Percentiles rank a stretch among this genome's conserved stretches.
Conservation (phyloP, 2,888 invertebrate genomes). For the Spicauda simplicius region DNA sequence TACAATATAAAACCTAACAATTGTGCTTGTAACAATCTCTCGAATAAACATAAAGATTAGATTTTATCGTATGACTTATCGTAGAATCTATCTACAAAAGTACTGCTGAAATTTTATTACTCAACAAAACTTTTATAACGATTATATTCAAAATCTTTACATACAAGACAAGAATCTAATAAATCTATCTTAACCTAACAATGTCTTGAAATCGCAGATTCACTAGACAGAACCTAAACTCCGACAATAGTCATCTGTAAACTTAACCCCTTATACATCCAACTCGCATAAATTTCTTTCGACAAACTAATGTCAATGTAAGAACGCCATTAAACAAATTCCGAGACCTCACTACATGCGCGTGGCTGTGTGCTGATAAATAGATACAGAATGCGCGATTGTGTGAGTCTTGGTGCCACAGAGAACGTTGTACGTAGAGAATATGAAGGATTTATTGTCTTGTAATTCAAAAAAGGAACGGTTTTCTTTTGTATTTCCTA, state of each 20-base stretch:
- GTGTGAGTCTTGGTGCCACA: slow-evolving; percentile 46
- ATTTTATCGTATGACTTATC: too few relatives aligned
- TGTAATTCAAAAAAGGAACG: too few relatives aligned
- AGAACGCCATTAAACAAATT: slow-evolving; percentile 84
- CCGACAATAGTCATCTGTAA: slow-evolving; percentile 62
- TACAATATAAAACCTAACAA: too few relatives aligned
- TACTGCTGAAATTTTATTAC: neutral
- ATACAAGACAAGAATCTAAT: slow-evolving; percentile 8
- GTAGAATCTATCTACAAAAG: too few relatives aligned
- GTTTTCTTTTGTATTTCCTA: too few relatives aligned
- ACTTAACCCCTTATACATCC: slow-evolving; percentile 79
- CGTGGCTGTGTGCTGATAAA: slow-evolving; percentile 46
- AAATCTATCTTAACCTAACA: slow-evolving; percentile 24
- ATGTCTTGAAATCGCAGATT: slow-evolving; percentile 25
- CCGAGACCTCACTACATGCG: slow-evolving; percentile 62
- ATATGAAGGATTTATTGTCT: neutral
- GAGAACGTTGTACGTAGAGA: slow-evolving; percentile 40
- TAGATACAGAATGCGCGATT: slow-evolving; percentile 50
- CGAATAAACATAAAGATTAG: too few relatives aligned
- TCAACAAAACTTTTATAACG: neutral
- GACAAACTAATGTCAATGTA: slow-evolving; percentile 85
- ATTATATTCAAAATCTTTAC: neutral
- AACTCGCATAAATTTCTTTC: slow-evolving; percentile 83
- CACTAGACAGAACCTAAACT: slow-evolving; percentile 42
- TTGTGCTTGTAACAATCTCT: too few relatives aligned